Conservation (phyloP, 2,113 vertebrate species). For the Alligator mississippiensis region DNA sequence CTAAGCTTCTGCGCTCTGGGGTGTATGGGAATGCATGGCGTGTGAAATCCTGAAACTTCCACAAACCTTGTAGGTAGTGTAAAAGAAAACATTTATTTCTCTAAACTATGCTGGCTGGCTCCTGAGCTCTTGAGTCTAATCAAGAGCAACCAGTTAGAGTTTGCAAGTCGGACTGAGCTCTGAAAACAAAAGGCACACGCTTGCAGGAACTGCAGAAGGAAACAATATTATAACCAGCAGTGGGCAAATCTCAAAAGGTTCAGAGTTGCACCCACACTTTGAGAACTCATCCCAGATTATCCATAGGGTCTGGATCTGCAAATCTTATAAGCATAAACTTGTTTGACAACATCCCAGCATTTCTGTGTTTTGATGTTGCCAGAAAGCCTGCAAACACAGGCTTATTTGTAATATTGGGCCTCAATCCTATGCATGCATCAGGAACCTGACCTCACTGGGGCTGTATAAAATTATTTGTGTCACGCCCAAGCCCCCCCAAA, state of each 20-base stretch:
- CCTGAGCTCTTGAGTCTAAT: background rate
- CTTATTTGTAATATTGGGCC: background rate
- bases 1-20: background rate
- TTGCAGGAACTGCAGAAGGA: background rate
- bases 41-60: background rate
- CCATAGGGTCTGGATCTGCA: background rate
- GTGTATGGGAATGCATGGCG: background rate
- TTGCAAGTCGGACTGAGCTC: background rate
- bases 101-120: background rate
- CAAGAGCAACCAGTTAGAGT: rapidly evolving
- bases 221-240: rapidly evolving
- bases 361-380: background rate
- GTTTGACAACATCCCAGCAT: background rate
- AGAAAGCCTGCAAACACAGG: background rate
- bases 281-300: background rate
- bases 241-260: background rate
- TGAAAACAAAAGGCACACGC: background rate
- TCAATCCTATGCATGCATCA: rapidly evolving
- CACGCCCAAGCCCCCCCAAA: background rate
- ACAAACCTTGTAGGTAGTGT: background rate
- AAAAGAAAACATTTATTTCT: background rate
- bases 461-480: background rate
- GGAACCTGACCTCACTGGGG: rapidly evolving
- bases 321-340: rapidly evolving
- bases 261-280: rapidly evolving